Base-by-base conservation (phyloP, 2,888 invertebrate species). In the Epistrophe eligans region DNA sequence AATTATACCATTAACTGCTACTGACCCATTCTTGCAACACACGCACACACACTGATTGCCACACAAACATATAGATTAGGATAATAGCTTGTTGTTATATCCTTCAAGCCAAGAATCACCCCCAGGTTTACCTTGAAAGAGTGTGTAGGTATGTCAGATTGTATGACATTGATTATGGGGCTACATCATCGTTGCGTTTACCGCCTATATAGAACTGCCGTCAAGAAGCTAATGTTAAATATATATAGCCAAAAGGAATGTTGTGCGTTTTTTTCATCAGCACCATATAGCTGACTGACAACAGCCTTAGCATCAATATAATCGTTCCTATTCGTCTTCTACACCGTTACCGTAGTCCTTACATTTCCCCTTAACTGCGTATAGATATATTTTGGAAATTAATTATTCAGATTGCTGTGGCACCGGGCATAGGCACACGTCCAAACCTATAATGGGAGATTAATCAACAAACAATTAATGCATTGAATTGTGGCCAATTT, bases 401-500 rank as follows among this genome's bases (percentile, higher is more conserved):
- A 84, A 81, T 84, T 81, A 84, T 84, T 66, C 76, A 81, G 60
- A 40, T 60, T 67, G 71, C 57, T 24, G 57, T 32, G 45, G 60
- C 72, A 72, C 55, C 70, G 28, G 45, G 24, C 24, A n/a, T 3
- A 24, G 24, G 60, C 77, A 62, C 67, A 74, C 79, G 60, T 83
- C 19, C 52, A 38, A 32, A 6, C 4, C 50, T 67, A 35, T 35
- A 77, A 77, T 77, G 55, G 76, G 58, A 81, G 84, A 84, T 84
- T 84, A 81, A 81, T 81, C 72, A 81, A 72, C 84, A 81, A 84
- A 80, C 84, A 84, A 80, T 84, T 84, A 84, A 81, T 72, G 58
- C 77, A 60, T 77, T 84, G 84, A 72, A 62, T 84, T 77, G 84
- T 73, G 74, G 64, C 64, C 71, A 74, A 58, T 79, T 57, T 64